Evolutionary conservation across 1,140 invertebrate species (phyloP), one percentile per base, ranked within the genome.

Genomic region (Chironomus tepperi): DNA sequence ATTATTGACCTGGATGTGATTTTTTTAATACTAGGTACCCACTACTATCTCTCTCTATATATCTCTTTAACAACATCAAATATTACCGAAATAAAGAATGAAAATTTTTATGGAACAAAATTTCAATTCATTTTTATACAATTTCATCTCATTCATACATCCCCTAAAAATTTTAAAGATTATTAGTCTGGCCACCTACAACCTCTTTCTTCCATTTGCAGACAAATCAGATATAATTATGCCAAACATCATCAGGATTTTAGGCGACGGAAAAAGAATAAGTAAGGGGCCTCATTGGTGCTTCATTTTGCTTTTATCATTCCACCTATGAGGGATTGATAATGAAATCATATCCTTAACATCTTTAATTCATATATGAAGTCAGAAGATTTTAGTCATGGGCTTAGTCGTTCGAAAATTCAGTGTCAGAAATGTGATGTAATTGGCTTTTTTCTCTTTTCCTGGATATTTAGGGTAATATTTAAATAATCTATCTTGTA

Each of bases 161-260:
- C 24, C 24, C 24, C 5, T 34, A 47, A 47, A 47, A 47, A 47
- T 10, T 47, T 3, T 47, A 3, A 47, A 47, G 16, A 2, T 57
- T 10, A 3, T 57, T 67, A 21, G 16, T 19, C 16, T 70, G 65
- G 16, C n/a, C 65, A 15, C 19, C 19, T 18, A 18, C 65, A 70
- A 70, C 0, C 7, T 19, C 18, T 70, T 70, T 70, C 16, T 19
- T 70, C 18, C 18, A 21, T 70, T 21, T 18, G 10, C 65, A 70
- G 65, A 70, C 65, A 70, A 70, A 70, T 70, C 65, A 70, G 19
- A 70, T 70, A 18, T 21, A 70, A 70, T 18, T 70, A 70, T 70
- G 7, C 18, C 8, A 70, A 70, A 70, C 65, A 70, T 70, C 65
- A 70, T 18, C 65, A 70, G 65, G 65, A 70, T 18, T 70, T 70